phyloP scores from a whole-genome alignment of 1,140 invertebrate species.

The Bursaphelenchus mucronatus region DNA sequence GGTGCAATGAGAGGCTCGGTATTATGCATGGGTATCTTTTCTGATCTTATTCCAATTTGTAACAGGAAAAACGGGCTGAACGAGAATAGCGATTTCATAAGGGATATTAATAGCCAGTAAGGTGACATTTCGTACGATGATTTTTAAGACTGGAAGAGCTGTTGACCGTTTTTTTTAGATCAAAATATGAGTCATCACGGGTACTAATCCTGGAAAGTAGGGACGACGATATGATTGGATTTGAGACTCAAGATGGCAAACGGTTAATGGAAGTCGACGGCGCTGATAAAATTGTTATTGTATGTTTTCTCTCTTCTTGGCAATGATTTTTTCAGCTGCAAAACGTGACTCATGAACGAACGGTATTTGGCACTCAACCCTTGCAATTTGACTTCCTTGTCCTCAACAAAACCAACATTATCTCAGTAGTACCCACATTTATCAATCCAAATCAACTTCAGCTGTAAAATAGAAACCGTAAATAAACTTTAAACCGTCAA shows the following conservation, averaged over 20 bases:
- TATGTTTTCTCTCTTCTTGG: background rate
- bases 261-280: background rate
- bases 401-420: background rate
- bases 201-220: conserved; percentile 6
- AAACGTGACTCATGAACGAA: conserved; percentile 21
- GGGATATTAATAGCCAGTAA: conserved; percentile 23
- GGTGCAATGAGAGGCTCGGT: conserved; percentile 15
- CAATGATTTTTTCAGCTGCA: background rate
- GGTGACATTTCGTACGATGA: background rate
- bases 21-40: background rate
- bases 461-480: no score
- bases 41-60: conserved; percentile 15
- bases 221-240: conserved; percentile 15
- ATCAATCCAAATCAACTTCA: no score
- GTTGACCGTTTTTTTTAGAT: background rate
- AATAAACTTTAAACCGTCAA: no score
- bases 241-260: background rate
- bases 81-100: conserved; percentile 8
- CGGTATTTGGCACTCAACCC: conserved; percentile 11
- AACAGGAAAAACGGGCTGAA: conserved; percentile 4
- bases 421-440: no score
- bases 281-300: conserved; percentile 5
- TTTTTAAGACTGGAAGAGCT: background rate
- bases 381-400: conserved; percentile 10
- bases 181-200: conserved; percentile 6